Evolutionary conservation across 1,140 invertebrate species (phyloP).

Genomic region (Charaxes varanes): DNA sequence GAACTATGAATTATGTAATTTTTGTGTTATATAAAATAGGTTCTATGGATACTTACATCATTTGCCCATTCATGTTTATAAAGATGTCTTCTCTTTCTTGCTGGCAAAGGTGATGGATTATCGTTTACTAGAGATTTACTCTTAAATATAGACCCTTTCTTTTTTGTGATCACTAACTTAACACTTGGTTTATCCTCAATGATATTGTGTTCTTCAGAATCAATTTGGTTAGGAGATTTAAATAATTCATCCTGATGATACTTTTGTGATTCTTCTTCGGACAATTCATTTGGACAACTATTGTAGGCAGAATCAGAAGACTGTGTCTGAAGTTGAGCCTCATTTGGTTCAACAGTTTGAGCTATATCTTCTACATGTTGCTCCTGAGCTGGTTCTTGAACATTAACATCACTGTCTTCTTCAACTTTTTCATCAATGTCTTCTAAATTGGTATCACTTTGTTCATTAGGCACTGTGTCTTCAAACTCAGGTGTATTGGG

Average conservation of each 20-base stretch:
- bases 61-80: conserved; percentile 93
- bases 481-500: conserved; percentile 6
- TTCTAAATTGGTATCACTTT: conserved; percentile 25
- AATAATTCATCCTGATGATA: conserved; percentile 55
- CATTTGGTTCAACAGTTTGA: conserved; percentile 28
- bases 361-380: conserved; percentile 20
- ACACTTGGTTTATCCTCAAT: conserved; percentile 72
- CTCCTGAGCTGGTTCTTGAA: conserved; percentile 32
- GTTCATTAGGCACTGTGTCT: conserved; percentile 13
- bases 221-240: conserved; percentile 57
- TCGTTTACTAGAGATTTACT: conserved; percentile 83
- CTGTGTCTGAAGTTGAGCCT: conserved; percentile 45
- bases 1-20: too few species aligned
- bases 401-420: conserved; percentile 21
- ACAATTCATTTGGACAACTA: conserved; percentile 60
- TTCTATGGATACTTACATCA: conserved; percentile 69
- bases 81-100: conserved; percentile 86
- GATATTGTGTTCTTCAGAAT: conserved; percentile 50
- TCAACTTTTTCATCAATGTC: conserved; percentile 17
- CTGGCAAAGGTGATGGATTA: conserved; percentile 69
- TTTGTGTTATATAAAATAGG: conserved; percentile 3
- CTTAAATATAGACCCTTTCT: conserved; percentile 93
- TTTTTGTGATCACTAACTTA: conserved; percentile 81
- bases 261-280: conserved; percentile 55
- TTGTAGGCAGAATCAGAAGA: conserved; percentile 64